Evolutionary conservation across 1,140 invertebrate species (phyloP), one percentile per base, ranked within the genome.

Genomic region (Megalopta genalis): DNA sequence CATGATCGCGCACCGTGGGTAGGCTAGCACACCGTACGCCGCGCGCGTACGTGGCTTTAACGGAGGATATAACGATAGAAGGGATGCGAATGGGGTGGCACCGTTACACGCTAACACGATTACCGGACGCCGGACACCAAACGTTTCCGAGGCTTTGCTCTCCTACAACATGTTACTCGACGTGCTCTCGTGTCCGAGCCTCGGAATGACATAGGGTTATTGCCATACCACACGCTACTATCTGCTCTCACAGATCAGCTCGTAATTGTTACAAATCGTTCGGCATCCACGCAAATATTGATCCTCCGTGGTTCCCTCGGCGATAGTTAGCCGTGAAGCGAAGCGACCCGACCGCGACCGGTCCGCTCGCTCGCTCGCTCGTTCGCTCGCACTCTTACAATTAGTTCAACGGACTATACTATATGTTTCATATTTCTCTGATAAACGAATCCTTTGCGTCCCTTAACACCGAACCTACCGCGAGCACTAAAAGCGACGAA

Each of bases 261-360:
- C 75, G 77, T 88, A 88, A 88, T 88, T 88, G 87, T 87, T 87
- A 88, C 87, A 87, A 88, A 88, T 88, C 81, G 87, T 68, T 80
- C 49, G 67, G 72, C 63, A 64, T 65, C 32, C 73, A 77, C 68
- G 86, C 73, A 77, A 77, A 87, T 81, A 81, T 84, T 85, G 80
- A 87, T 85, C 83, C 62, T n/a, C 2, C n/a, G 37, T 37, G 60
- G 27, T 12, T 68, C 59, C 39, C 67, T 66, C 49, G 37, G 39
- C 18, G 70, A 37, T 79, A 77, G 70, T 80, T 66, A 39, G 5
- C 54, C 46, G 66, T 32, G 32, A 32, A 32, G 32, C 32, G 32
- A 32, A 32, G 32, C 32, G 32, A 32, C 32, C 32, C 1, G 32
- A 2, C 32, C 32, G 32, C 32, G n/a, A n/a, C n/a, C n/a, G n/a